Conservation (phyloP, 1,140 invertebrate species). For the Drosophila rufa region DNA sequence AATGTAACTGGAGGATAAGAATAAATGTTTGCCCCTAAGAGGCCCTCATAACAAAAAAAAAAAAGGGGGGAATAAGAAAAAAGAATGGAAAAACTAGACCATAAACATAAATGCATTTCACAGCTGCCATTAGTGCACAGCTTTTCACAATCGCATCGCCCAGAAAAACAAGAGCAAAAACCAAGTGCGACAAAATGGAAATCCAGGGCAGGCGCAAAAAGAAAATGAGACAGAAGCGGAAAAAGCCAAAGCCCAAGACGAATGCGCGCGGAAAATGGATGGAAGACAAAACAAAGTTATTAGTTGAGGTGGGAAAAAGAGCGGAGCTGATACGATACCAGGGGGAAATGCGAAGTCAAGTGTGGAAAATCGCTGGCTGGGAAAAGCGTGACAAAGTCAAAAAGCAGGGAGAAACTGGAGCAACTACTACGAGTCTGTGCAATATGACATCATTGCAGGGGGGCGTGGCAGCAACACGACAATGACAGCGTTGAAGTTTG, state of each 20-base stretch:
- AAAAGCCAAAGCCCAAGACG: constrained; percentile 43
- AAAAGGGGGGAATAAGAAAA: not conserved
- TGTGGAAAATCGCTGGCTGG: constrained; percentile 54
- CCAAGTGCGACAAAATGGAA: constrained; percentile 49
- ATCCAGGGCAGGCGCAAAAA: constrained; percentile 60
- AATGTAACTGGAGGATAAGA: constrained; percentile 39
- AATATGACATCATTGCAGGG: constrained; percentile 64
- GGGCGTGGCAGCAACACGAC: constrained; percentile 28
- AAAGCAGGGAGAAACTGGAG: constrained; percentile 54
- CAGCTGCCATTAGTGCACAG: constrained; percentile 65
- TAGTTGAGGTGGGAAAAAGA: constrained; percentile 31
- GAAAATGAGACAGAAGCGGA: constrained; percentile 27
- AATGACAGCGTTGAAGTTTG: constrained; percentile 38
- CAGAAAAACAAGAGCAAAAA: constrained; percentile 42
- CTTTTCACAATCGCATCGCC: constrained; percentile 42
- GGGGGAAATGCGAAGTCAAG: constrained; percentile 32
- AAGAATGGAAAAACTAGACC: constrained; percentile 62
- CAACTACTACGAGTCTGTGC: constrained; percentile 24
- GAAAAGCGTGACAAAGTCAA: constrained; percentile 61
- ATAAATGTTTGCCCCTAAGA: constrained; percentile 53
- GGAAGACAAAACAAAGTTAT: constrained; percentile 31
- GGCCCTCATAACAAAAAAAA: constrained; percentile 21
- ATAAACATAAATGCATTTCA: constrained; percentile 76
- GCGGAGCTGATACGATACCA: constrained; percentile 15
- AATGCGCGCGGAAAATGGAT: constrained; percentile 48